Conservation (phyloP, 64 coral and sea anemone genomes). For the Catalaphyllia jardinei region DNA sequence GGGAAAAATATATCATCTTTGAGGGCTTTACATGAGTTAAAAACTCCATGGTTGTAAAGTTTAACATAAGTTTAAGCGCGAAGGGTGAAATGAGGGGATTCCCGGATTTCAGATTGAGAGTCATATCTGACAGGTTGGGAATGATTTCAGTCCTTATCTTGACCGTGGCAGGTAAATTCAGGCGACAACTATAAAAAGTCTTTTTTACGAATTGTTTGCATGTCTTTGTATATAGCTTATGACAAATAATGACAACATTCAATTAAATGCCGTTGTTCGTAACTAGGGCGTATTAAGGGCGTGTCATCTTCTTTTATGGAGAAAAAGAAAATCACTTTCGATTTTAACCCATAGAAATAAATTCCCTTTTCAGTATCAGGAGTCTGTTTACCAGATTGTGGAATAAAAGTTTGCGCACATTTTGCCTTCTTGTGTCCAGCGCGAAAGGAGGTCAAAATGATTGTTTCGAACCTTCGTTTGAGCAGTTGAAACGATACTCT, state of each 20-base stretch:
- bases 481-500: not conserved
- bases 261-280: no score
- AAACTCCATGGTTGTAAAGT: no score
- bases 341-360: no score
- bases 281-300: no score
- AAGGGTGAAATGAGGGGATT: not conserved
- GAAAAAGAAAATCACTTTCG: no score
- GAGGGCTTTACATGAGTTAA: no score
- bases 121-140: not conserved
- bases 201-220: no score
- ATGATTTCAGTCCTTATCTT: not conserved
- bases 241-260: no score
- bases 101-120: not conserved
- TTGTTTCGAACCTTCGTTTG: slow-evolving; percentile 1
- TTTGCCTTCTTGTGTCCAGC: not conserved
- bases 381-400: not conserved
- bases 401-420: not conserved
- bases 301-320: no score
- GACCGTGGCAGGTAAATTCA: not conserved
- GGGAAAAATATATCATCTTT: no score
- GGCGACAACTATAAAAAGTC: not conserved
- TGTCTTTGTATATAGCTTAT: no score
- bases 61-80: not conserved
- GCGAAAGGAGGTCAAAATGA: not conserved
- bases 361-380: no score